Percentiles rank a stretch among this genome's conserved stretches.
These are phyloP conservation scores for Sciaenops ocellatus DNA, from an alignment of 2,797 vertebrate genomes.

Conservation along the genomic window DNA sequence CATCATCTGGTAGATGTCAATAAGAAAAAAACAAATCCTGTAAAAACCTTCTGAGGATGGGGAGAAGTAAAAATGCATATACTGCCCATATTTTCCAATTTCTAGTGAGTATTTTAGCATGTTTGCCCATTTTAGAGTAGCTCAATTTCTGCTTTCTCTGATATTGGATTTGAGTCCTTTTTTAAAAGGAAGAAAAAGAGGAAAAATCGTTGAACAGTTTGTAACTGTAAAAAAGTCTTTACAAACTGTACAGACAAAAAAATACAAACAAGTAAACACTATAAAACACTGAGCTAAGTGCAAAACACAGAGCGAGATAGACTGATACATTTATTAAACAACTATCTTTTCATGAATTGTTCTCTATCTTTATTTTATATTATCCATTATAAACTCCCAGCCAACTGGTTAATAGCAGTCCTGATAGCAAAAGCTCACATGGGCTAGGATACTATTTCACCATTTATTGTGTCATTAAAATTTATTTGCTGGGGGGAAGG, in stretches of 20 bases:
- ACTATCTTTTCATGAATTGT: too few species aligned
- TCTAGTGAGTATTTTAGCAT: too few species aligned
- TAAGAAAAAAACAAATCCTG: constrained; percentile 30
- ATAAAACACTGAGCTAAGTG: neutral
- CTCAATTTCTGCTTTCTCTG: neutral
- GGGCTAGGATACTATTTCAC: constrained; percentile 66
- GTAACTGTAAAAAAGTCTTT: neutral
- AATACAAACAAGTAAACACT: neutral
- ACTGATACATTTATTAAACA: too few species aligned
- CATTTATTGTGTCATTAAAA: constrained; percentile 76
- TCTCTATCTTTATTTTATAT: constrained; percentile 17
- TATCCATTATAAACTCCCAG: constrained; percentile 22
- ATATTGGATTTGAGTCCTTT: neutral
- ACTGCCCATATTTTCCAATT: neutral
- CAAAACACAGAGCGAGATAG: neutral
- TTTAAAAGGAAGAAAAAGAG: neutral
- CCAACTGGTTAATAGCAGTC: constrained; percentile 34
- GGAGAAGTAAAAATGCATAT: neutral
- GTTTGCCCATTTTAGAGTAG: neutral
- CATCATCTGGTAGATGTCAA: constrained; percentile 32
- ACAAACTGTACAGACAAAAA: neutral
- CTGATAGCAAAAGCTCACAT: constrained; percentile 38
- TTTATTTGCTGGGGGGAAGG: constrained; percentile 68
- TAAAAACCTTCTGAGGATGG: neutral
- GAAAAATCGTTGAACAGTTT: neutral